Percentiles rank a stretch among this genome's conserved stretches.
Evolutionary conservation across 2,797 vertebrate species (phyloP).

Genomic region (Sebastes oblongus): DNA sequence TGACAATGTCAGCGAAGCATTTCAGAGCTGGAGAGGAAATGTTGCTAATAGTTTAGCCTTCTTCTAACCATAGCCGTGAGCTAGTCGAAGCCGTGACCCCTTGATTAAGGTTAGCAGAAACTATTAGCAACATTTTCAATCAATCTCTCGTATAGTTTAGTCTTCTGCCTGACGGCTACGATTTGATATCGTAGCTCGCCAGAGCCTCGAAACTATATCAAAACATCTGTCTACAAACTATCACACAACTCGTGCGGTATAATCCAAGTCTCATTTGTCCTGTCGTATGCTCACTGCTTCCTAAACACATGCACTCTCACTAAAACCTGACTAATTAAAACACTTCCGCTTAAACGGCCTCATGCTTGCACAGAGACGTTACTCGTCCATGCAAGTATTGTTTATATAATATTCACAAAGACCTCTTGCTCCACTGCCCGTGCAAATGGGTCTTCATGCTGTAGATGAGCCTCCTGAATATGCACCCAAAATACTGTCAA

Average conservation of each 20-base stretch:
- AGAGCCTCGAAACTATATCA: background rate
- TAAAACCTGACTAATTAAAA: background rate
- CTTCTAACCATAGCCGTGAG: background rate
- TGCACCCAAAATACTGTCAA: background rate
- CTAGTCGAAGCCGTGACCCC: background rate
- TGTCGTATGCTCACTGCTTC: background rate
- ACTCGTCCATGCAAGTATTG: background rate
- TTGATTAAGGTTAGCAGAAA: background rate
- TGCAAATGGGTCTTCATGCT: background rate
- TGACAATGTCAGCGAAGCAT: background rate
- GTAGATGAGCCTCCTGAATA: background rate
- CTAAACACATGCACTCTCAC: background rate
- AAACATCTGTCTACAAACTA: background rate
- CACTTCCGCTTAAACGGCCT: background rate
- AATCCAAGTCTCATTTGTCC: background rate
- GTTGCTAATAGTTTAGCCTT: background rate
- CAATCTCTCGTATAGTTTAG: no score
- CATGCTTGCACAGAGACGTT: background rate
- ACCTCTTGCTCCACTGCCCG: background rate
- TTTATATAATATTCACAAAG: background rate
- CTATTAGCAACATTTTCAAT: background rate
- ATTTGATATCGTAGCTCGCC: background rate
- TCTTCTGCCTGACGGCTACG: background rate
- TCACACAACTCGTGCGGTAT: background rate
- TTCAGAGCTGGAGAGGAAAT: background rate